Conservation (phyloP, 2,113 vertebrate species). For the Catharus bicknelli region DNA sequence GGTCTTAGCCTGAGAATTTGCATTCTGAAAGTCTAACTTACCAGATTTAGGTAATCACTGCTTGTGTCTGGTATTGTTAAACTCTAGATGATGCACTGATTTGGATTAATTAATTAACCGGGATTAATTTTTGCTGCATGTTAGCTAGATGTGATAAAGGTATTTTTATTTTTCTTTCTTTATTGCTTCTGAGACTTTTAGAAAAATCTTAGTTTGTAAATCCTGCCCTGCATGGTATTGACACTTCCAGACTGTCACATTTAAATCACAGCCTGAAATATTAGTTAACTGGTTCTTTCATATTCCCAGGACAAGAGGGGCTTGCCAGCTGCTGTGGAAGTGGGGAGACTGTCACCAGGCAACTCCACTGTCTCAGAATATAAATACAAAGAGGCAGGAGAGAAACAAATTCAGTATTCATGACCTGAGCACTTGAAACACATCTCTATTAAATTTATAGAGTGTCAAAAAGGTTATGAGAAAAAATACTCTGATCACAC, state of each 20-base stretch:
- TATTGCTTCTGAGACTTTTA: conserved; percentile 2
- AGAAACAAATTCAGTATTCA: conserved; percentile 20
- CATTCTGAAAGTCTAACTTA: conserved; percentile 22
- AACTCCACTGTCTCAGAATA: conserved; percentile 37
- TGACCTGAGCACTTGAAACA: conserved; percentile 26
- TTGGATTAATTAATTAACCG: not conserved
- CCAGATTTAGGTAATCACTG: not conserved
- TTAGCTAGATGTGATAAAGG: not conserved
- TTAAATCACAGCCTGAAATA: conserved; percentile 55
- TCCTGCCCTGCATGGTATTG: not conserved
- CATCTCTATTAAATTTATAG: conserved; percentile 55
- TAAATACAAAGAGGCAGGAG: conserved; percentile 50
- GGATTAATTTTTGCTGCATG: not conserved
- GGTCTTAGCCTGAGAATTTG: conserved; percentile 24
- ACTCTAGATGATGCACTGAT: not conserved
- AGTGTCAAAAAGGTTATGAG: conserved; percentile 35
- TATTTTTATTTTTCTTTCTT: conserved; percentile 3
- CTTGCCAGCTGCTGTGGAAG: conserved; percentile 55
- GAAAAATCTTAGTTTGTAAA: conserved; percentile 27
- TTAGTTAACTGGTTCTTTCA: conserved; percentile 37
- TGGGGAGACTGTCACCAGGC: conserved; percentile 56
- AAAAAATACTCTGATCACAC: conserved; percentile 7
- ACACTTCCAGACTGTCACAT: conserved; percentile 13
- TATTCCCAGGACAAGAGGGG: conserved; percentile 30
- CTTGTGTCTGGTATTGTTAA: conserved; percentile 2